Conservation (phyloP, 2,113 vertebrate species). For the Amphiprion percula region DNA sequence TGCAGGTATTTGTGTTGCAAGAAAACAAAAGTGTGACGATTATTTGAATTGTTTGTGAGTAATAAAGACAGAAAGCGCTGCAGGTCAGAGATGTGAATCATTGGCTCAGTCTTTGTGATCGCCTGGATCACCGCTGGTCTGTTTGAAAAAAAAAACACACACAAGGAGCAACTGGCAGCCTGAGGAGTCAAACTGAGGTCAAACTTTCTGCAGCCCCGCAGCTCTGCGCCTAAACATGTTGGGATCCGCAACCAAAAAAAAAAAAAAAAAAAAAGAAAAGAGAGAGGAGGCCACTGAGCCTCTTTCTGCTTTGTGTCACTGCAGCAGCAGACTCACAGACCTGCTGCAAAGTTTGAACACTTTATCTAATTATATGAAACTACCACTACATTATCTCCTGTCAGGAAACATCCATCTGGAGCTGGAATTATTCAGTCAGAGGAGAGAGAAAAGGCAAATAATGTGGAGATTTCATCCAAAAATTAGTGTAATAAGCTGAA, state of each 20-base stretch:
- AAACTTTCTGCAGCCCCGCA: constrained; percentile 77
- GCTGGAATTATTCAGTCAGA: constrained; percentile 9
- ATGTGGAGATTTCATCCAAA: constrained; percentile 20
- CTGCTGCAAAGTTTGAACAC: constrained; percentile 59
- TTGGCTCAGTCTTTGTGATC: constrained; percentile 6
- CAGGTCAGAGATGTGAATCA: constrained; percentile 18
- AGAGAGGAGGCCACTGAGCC: constrained; percentile 44
- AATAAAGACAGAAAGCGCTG: background rate
- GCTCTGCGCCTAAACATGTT: constrained; percentile 74
- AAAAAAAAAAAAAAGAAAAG: background rate
- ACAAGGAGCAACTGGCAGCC: constrained; percentile 69
- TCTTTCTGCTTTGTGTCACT: constrained; percentile 62
- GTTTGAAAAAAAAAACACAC: constrained; percentile 31
- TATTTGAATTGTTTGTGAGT: background rate
- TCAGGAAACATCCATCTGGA: constrained; percentile 26
- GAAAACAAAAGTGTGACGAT: background rate
- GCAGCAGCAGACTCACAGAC: constrained; percentile 22
- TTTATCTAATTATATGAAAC: constrained; percentile 61
- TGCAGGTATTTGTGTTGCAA: background rate
- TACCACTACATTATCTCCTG: constrained; percentile 42
- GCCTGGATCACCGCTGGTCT: constrained; percentile 21
- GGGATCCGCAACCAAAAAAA: constrained; percentile 56
- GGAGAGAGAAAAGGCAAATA: background rate
- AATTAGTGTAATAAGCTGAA: constrained; percentile 14
- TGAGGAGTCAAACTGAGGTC: constrained; percentile 88